Evolutionary conservation across 92 coral and sea anemone genomes (phyloP).

Genomic region (Actinernus sp.): DNA sequence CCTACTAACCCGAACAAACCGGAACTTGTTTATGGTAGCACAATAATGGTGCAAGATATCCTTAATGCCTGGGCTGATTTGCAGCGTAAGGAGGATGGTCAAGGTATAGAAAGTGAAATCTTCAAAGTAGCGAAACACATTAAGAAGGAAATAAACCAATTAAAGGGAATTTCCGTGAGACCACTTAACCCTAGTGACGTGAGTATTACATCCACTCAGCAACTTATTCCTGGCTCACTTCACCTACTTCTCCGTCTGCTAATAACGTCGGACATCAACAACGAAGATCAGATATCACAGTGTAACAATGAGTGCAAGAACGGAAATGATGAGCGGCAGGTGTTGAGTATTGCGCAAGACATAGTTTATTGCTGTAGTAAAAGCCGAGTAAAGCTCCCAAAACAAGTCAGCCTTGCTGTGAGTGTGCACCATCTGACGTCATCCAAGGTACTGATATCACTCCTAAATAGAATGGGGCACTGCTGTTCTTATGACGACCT

Average conservation of each 20-base stretch:
- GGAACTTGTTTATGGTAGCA: too few species aligned
- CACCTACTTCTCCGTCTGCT: conserved; percentile 34
- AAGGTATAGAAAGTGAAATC: neutral
- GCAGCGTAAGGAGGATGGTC: neutral
- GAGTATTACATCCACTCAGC: conserved; percentile 1
- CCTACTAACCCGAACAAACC: conserved; percentile 8
- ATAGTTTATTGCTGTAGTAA: conserved; percentile 22
- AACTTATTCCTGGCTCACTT: conserved; percentile 11
- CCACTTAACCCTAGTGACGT: conserved; percentile 21
- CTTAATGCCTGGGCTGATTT: too few species aligned
- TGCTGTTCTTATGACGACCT: conserved; percentile 35
- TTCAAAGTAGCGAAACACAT: conserved; percentile 9
- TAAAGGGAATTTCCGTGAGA: conserved; percentile 9
- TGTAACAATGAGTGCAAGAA: conserved; percentile 4
- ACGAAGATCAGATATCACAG: too few species aligned
- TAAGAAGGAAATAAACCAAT: conserved; percentile 4
- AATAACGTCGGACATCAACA: conserved; percentile 17
- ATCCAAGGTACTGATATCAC: conserved; percentile 21
- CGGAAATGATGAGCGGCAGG: conserved; percentile 15
- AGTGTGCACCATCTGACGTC: conserved; percentile 25
- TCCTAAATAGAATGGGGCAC: conserved; percentile 53
- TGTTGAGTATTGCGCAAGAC: conserved; percentile 51
- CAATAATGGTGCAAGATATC: too few species aligned
- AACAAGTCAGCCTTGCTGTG: conserved; percentile 41
- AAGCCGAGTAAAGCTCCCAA: conserved; percentile 33